Conservation (phyloP, 2,113 vertebrate genomes). For the Sebastes fasciatus region DNA sequence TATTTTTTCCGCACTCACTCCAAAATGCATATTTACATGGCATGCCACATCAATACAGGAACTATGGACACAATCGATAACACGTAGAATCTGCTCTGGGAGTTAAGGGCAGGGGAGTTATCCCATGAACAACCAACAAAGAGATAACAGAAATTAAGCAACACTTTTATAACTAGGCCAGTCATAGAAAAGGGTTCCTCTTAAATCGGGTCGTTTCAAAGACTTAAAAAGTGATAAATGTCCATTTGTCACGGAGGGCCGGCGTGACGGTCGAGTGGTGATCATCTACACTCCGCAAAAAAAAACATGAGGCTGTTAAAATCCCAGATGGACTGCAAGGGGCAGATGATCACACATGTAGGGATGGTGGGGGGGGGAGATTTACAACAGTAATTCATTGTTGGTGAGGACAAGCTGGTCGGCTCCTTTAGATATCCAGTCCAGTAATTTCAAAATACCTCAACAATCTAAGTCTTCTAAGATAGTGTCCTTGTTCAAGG, state of each 20-base stretch:
- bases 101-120: conserved; percentile 48
- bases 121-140: conserved; percentile 61
- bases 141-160: conserved; percentile 68
- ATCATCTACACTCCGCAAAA: conserved; percentile 38
- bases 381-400: conserved; percentile 53
- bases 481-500: conserved; percentile 70
- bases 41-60: conserved; percentile 88
- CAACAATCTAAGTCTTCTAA: conserved; percentile 65
- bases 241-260: conserved; percentile 37
- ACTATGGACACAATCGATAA: conserved; percentile 84
- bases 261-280: conserved; percentile 3
- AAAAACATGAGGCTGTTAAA: conserved; percentile 31
- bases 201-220: conserved; percentile 60
- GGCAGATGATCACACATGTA: conserved; percentile 34
- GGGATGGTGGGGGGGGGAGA: background rate
- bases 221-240: conserved; percentile 66
- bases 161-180: conserved; percentile 62
- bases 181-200: conserved; percentile 69
- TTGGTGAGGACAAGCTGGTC: conserved; percentile 38
- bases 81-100: conserved; percentile 79
- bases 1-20: conserved; percentile 86
- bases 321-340: conserved; percentile 41
- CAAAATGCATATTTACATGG: conserved; percentile 89
- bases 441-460: conserved; percentile 54
- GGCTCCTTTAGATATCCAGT: conserved; percentile 34